A percentile compares a stretch with the other conserved stretches of the same genome.
Conservation (phyloP, 2,113 vertebrate genomes). For the Nibea albiflora region DNA sequence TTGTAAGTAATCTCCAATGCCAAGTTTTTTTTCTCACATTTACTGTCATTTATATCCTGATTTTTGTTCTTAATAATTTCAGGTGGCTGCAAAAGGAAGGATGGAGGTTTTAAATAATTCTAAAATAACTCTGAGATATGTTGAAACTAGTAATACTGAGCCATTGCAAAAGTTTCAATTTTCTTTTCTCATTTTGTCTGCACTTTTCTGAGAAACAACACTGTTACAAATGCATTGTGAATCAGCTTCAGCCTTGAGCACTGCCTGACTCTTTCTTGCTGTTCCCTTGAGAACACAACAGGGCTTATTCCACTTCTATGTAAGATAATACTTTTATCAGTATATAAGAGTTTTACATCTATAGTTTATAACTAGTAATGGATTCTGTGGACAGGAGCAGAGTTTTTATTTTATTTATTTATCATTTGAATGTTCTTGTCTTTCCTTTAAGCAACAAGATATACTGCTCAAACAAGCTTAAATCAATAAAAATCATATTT, state of each 20-base stretch:
- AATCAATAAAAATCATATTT: slow-evolving; percentile 71
- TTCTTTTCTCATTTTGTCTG: slow-evolving; percentile 8
- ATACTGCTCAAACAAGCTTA: slow-evolving; percentile 30
- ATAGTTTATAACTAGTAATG: slow-evolving; percentile 29
- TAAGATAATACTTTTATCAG: slow-evolving; percentile 46
- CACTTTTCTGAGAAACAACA: slow-evolving; percentile 41
- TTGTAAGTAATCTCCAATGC: slow-evolving; percentile 20
- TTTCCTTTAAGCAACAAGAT: slow-evolving; percentile 47
- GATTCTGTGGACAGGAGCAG: neutral
- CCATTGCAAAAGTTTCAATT: slow-evolving; percentile 48
- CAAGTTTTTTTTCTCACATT: neutral
- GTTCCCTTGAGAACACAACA: slow-evolving; percentile 47
- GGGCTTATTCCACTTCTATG: slow-evolving; percentile 49
- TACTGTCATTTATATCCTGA: slow-evolving; percentile 14
- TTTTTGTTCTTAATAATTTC: slow-evolving; percentile 30
- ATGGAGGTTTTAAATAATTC: slow-evolving; percentile 16
- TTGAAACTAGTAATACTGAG: slow-evolving; percentile 52
- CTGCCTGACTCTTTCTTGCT: slow-evolving; percentile 57
- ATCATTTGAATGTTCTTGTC: slow-evolving; percentile 37
- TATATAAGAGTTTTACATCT: slow-evolving; percentile 37
- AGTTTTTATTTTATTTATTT: slow-evolving; percentile 11
- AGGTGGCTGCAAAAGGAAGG: neutral
- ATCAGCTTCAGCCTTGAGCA: slow-evolving; percentile 49
- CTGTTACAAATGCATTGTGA: slow-evolving; percentile 43
- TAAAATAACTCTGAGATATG: slow-evolving; percentile 17